Base-by-base conservation (phyloP, 2,113 vertebrate species). In the Pheucticus melanocephalus region DNA sequence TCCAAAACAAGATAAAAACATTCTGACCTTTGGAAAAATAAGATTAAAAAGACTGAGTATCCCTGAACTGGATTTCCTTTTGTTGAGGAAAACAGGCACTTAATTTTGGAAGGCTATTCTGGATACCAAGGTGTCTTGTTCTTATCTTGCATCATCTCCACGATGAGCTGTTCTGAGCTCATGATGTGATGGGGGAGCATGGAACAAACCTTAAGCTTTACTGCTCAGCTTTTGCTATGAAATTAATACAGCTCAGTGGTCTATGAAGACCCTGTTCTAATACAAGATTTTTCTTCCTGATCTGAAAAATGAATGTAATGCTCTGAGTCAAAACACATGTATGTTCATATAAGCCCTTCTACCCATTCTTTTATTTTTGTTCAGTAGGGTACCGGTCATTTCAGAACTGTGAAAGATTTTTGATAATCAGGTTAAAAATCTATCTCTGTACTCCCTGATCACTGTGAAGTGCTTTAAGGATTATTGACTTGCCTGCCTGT, bases 31-130 rank as follows among this genome's bases (percentile, higher is more conserved):
- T 88, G 65, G 48, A 69, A 82, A 86, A 89, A 66, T 48, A 50
- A 76, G 53, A 66, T 77, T 40, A 53, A 88, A 87, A 91, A 92
- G 37, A 47, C 14, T 48, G 53, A 77, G n/a, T 94, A 80, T 92
- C 57, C 50, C 78, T 77, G 81, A 86, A 82, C 33, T 69, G 59
- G 91, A 82, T 94, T 96, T 92, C 61, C 54, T 82, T 33, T 71
- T 51, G 25, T 57, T 75, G 64, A 86, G 65, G 73, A 96, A 92
- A 97, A 25, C 30, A 70, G 35, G n/a, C 64, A 30, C 63, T 87
- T 97, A 90, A 90, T 95, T 91, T 76, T 82, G 79, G 50, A 82
- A 86, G 79, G 54, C 75, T 93, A 44, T 84, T 17, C 13, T 76
- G 88, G 45, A 92, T 95, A 68, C 76, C 42, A 33, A 21, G 50